phyloP scores from a whole-genome alignment of 2,888 invertebrate species.

The Perizoma flavofasciatum region DNA sequence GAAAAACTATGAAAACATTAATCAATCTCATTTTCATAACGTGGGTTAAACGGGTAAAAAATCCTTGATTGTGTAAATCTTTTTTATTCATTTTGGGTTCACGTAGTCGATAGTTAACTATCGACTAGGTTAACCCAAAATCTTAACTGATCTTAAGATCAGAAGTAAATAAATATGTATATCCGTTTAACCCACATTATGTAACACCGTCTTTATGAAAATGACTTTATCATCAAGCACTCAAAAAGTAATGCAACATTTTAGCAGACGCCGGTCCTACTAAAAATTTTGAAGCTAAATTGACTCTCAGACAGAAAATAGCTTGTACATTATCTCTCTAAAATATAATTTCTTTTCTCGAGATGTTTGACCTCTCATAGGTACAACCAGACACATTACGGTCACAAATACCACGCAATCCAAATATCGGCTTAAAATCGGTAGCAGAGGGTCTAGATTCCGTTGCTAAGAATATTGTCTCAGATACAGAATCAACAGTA shows the following conservation, averaged over 20 bases:
- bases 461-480: constrained; percentile 1
- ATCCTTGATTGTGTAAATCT: too few relatives aligned
- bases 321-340: neutral
- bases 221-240: too few relatives aligned
- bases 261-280: neutral
- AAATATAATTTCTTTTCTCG: neutral
- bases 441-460: constrained; percentile 1
- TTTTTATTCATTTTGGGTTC: too few relatives aligned
- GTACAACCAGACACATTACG: constrained; percentile 1
- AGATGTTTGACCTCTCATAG: constrained; percentile 8
- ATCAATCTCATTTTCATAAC: too few relatives aligned
- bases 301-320: neutral
- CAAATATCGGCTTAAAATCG: constrained; percentile 5
- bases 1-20: too few relatives aligned
- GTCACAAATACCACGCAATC: neutral
- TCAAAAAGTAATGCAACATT: neutral
- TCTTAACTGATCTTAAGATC: too few relatives aligned
- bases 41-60: too few relatives aligned
- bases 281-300: neutral
- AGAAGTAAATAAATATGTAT: too few relatives aligned
- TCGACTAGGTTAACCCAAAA: too few relatives aligned
- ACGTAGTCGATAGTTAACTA: too few relatives aligned
- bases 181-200: too few relatives aligned
- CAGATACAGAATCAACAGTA: constrained; percentile 13
- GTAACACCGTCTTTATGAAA: too few relatives aligned